Base-by-base conservation (phyloP, 2,888 invertebrate genomes). In the Cantharis rufa region DNA sequence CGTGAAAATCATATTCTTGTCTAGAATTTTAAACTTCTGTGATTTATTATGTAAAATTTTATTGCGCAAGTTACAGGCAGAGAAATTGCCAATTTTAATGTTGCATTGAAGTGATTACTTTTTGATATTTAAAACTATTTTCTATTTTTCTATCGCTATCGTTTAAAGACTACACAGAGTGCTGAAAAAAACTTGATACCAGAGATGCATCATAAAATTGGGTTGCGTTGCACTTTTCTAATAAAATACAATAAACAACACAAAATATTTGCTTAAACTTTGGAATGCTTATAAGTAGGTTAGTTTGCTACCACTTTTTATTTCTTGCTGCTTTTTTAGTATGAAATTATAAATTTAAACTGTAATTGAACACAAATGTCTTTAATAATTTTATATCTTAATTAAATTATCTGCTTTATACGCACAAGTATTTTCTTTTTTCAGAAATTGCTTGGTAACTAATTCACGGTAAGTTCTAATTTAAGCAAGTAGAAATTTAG, bases 381-480 rank as follows among this genome's bases (percentile, higher is more conserved):
- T 48, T n/a, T n/a, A 48, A 48, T 48, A 48, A 48, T 48, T 48
- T 48, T 48, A 48, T 48, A 48, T n/a, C 48, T 48, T 48, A 48
- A 48, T 48, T 48, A 48, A 48, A 18, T 63, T 18, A 63, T 63
- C 13, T 16, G 63, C 63, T 63, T 66, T 66, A 66, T 66, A 66
- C 24, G 64, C 64, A 15, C n/a, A 66, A 66, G 64, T 21, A 66
- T 66, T 66, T 66, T 66, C 64, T 66, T 66, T 66, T 66, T 66
- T 66, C 64, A 66, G 64, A 66, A 66, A 66, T 66, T 66, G 64
- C 64, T 66, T 66, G 64, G 64, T 66, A 66, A 66, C 64, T 66
- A 66, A 66, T 66, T 21, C 64, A 66, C 64, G 64, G 64, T 66
- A 66, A 66, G 64, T 66, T 66, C 64, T 66, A 66, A 66, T 66